These are phyloP conservation scores for Hippocampus barbouri DNA, from an alignment of 2,113 vertebrate species.

Conservation along the genomic window DNA sequence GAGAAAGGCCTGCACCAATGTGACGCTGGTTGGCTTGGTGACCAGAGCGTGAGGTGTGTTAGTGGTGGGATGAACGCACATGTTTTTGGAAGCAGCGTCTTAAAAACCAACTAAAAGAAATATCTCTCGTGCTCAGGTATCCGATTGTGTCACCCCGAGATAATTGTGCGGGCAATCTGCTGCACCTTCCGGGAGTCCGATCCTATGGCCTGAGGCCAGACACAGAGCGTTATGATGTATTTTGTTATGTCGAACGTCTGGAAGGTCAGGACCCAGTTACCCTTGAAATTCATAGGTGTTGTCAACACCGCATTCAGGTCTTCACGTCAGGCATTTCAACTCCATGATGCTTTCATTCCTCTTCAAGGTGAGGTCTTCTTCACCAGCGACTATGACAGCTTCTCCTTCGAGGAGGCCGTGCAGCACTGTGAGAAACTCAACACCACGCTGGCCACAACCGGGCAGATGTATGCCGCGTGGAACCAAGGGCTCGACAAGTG, in stretches of 20 bases:
- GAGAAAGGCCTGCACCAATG: slow-evolving; percentile 89
- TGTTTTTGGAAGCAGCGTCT: too few relatives aligned
- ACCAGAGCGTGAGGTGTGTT: slow-evolving; percentile 89
- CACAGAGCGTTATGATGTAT: slow-evolving; percentile 84
- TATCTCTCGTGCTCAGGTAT: slow-evolving; percentile 72
- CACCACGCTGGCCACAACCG: slow-evolving; percentile 82
- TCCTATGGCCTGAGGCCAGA: slow-evolving; percentile 81
- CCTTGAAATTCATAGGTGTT: neutral
- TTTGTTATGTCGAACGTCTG: slow-evolving; percentile 85
- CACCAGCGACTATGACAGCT: slow-evolving; percentile 77
- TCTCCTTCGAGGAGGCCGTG: slow-evolving; percentile 84
- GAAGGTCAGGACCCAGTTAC: slow-evolving; percentile 65
- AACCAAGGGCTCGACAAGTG: slow-evolving; percentile 85
- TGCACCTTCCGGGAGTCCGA: slow-evolving; percentile 77
- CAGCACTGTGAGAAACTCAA: slow-evolving; percentile 81
- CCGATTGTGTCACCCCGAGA: slow-evolving; percentile 84
- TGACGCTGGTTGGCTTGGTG: slow-evolving; percentile 89
- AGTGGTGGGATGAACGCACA: neutral
- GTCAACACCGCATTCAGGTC: neutral
- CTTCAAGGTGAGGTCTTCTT: slow-evolving; percentile 87
- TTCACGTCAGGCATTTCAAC: neutral
- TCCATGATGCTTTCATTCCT: slow-evolving; percentile 24
- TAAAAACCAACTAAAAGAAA: neutral
- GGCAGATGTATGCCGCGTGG: slow-evolving; percentile 87
- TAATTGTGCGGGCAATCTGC: slow-evolving; percentile 83